phyloP scores from a whole-genome alignment of 2,113 vertebrate genomes.

The Solea solea region DNA sequence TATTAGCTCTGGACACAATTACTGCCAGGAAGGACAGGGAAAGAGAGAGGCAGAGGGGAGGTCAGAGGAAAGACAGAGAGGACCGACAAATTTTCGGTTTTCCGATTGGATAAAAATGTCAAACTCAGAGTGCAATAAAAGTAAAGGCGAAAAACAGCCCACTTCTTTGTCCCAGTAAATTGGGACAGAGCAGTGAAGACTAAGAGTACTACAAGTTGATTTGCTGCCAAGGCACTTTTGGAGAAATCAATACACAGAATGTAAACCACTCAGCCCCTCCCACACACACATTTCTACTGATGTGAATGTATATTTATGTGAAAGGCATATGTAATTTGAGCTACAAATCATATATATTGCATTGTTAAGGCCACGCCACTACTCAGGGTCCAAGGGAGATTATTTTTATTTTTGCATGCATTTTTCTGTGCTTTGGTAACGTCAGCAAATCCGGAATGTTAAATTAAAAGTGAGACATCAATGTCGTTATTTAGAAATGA shows the following conservation, averaged over 20 bases:
- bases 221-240: conserved; percentile 64
- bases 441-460: conserved; percentile 33
- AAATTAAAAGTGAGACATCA: conserved; percentile 29
- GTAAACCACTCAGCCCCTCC: conserved; percentile 47
- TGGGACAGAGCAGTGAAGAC: conserved; percentile 21
- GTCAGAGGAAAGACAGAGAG: conserved; percentile 19
- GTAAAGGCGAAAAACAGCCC: conserved; percentile 6
- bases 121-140: conserved; percentile 62
- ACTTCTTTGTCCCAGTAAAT: conserved; percentile 1
- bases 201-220: conserved; percentile 50
- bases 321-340: conserved; percentile 65
- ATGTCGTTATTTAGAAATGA: conserved; percentile 29
- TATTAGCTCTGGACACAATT: conserved; percentile 61
- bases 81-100: conserved; percentile 45
- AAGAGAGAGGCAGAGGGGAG: background rate
- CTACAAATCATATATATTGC: conserved; percentile 70
- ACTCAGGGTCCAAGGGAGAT: conserved; percentile 44
- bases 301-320: conserved; percentile 71
- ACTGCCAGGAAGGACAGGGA: conserved; percentile 36
- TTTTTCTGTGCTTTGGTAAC: conserved; percentile 39
- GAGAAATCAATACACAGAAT: conserved; percentile 75
- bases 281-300: conserved; percentile 24
- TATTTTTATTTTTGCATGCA: conserved; percentile 15
- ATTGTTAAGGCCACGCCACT: conserved; percentile 57
- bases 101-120: conserved; percentile 43